Evolutionary conservation across 2,113 vertebrate species (phyloP).

Genomic region (Apteryx owenii): DNA sequence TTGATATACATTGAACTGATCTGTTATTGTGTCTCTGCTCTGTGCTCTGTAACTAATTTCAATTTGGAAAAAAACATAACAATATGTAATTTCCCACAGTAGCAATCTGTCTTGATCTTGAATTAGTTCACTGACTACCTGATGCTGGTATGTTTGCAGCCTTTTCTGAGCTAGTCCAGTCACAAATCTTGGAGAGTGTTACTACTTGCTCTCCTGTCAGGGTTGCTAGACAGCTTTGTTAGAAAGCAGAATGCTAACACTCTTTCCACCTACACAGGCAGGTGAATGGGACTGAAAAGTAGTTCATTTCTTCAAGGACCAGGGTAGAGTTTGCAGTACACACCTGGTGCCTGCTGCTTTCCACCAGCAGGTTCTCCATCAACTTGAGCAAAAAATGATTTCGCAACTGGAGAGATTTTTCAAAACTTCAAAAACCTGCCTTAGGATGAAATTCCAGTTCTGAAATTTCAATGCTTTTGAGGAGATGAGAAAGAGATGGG

Average conservation of each 20-base stretch:
- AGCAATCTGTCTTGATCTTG: not conserved
- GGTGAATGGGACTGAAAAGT: not conserved
- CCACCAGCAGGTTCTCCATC: not conserved
- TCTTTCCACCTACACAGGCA: not conserved
- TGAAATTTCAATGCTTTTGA: not conserved
- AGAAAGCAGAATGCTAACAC: not conserved
- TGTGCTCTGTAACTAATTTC: not conserved
- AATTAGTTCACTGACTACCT: not conserved
- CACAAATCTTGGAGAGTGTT: not conserved
- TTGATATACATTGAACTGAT: not conserved
- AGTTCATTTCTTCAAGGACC: not conserved
- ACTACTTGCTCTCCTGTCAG: not conserved
- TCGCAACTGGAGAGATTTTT: not conserved
- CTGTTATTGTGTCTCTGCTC: not conserved
- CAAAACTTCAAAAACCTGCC: not conserved
- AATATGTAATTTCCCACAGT: conserved; percentile 2
- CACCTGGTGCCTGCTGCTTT: not conserved
- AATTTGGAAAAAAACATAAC: not conserved
- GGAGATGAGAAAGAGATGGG: not conserved
- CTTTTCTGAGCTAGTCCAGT: not conserved
- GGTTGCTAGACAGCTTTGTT: not conserved
- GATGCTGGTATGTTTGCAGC: not conserved
- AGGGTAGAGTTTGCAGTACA: not conserved
- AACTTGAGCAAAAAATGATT: not conserved
- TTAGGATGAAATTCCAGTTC: not conserved